These are phyloP conservation scores for Antechinus flavipes DNA, from an alignment of 2,113 vertebrate genomes.

Conservation along the genomic window DNA sequence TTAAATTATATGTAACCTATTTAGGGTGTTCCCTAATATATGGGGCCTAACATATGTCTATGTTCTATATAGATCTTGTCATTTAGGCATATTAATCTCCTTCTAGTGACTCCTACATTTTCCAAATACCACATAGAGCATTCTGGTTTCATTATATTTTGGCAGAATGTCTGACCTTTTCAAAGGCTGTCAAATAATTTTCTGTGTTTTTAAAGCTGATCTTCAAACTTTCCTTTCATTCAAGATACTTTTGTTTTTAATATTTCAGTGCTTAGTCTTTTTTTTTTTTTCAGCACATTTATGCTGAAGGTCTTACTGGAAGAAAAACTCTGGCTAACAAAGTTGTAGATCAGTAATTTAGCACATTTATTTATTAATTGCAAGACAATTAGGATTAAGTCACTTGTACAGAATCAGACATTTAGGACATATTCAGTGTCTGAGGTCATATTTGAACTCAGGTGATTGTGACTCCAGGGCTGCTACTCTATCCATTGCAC, in stretches of 20 bases:
- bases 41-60: not conserved
- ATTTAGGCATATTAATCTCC: not conserved
- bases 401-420: no score
- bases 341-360: no score
- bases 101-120: not conserved
- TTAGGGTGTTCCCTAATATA: not conserved
- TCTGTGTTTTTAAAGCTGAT: not conserved
- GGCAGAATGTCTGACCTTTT: not conserved
- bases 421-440: no score
- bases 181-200: not conserved
- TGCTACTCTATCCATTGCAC: no score
- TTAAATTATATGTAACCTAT: not conserved
- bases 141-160: not conserved
- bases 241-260: not conserved
- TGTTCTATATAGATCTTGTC: not conserved
- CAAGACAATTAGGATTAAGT: no score
- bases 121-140: not conserved
- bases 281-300: not conserved
- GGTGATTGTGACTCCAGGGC: no score
- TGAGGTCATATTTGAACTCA: no score
- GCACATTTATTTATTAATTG: no score
- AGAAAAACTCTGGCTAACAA: not conserved
- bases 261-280: not conserved
- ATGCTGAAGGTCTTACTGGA: not conserved
- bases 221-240: not conserved